Evolutionary conservation across 2,113 vertebrate genomes (phyloP).

Genomic region (Pelodiscus sinensis): DNA sequence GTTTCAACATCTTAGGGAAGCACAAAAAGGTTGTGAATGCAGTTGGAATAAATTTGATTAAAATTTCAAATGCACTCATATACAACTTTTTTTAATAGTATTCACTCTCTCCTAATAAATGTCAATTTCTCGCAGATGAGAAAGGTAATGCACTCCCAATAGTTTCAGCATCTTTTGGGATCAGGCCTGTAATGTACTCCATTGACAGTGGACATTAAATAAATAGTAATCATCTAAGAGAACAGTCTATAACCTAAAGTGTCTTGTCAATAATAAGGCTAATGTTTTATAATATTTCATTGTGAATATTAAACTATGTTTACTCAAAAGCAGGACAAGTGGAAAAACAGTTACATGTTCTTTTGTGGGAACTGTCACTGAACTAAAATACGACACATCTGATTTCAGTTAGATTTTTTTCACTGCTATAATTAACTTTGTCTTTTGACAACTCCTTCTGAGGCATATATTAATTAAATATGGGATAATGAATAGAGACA

Average conservation of each 20-base stretch:
- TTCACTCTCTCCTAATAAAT: neutral
- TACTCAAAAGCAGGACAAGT: constrained; percentile 23
- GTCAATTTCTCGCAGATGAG: neutral
- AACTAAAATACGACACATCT: constrained; percentile 43
- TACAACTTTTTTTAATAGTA: neutral
- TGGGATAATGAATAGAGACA: constrained; percentile 73
- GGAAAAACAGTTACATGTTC: neutral
- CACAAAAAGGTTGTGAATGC: neutral
- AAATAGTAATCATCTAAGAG: neutral
- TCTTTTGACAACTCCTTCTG: constrained; percentile 76
- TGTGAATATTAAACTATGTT: constrained; percentile 1
- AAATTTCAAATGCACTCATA: constrained; percentile 17
- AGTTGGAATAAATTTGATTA: constrained; percentile 35
- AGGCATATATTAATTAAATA: constrained; percentile 75
- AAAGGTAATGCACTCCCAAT: neutral
- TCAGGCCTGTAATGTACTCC: neutral
- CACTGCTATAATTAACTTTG: constrained; percentile 70
- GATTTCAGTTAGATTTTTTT: constrained; percentile 43
- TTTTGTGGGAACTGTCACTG: constrained; percentile 38
- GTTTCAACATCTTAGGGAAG: neutral
- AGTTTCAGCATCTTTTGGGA: neutral
- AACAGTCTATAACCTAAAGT: neutral
- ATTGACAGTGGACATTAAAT: neutral
- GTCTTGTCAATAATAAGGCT: neutral
- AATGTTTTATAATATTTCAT: neutral